A percentile compares a stretch with the other conserved stretches of the same genome.
Evolutionary conservation across 2,113 vertebrate species (phyloP).

Genomic region (Saimiri boliviensis): DNA sequence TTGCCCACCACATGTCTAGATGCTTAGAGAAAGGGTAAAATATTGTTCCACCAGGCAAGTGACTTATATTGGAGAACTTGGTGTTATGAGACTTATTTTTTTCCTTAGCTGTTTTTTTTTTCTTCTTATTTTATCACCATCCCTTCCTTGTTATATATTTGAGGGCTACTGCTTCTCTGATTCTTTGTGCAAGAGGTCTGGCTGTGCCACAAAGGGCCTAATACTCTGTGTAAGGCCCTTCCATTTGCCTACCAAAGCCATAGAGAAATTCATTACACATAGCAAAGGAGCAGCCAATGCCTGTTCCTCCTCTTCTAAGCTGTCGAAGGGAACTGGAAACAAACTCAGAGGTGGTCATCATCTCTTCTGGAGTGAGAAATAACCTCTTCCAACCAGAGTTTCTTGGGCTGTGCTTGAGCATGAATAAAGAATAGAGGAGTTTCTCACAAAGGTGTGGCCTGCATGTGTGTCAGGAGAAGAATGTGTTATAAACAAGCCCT

Average conservation of each 20-base stretch:
- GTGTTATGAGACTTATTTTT: background rate
- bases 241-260: background rate
- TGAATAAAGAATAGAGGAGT: background rate
- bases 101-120: background rate
- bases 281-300: background rate
- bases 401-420: background rate
- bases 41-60: background rate
- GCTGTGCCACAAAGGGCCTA: background rate
- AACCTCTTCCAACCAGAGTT: background rate
- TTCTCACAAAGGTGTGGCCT: background rate
- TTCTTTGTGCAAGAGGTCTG: background rate
- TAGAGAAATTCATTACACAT: background rate
- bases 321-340: background rate
- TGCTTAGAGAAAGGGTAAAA: background rate
- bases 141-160: background rate
- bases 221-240: background rate
- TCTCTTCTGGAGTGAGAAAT: background rate
- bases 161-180: background rate
- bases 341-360: background rate
- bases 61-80: background rate
- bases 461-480: background rate
- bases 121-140: background rate
- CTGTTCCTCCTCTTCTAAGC: background rate
- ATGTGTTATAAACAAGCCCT: background rate
- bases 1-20: background rate